Base-by-base conservation (phyloP, 2,888 invertebrate genomes). In the Antheraea yamamai region DNA sequence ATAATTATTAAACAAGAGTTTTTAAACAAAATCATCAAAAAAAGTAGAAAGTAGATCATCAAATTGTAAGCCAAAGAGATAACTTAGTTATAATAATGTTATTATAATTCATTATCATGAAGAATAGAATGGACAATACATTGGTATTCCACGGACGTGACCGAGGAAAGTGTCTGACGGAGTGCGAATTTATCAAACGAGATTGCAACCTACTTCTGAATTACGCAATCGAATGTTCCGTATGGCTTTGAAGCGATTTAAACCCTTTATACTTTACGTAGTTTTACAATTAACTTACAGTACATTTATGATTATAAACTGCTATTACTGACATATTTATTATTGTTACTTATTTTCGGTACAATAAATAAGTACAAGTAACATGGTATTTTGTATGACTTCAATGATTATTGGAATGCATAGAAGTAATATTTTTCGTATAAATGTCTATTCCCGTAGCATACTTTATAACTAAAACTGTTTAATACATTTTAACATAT, bases 141-240 rank as follows among this genome's bases (percentile, higher is more conserved):
- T 73, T 78, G 79, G 79, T 84, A 80, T 77, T 80, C 75, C 71
- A 77, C 76, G 77, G 79, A 85, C 87, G 85, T 91, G 91, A 92
- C 86, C 83, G 81, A 88, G 82, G 92, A 93, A 93, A 92, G 93
- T 91, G 84, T 85, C 82, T 81, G 82, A 79, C 76, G 77, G 78
- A 82, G 83, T 82, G 86, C 84, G 81, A 85, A 88, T 87, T 86
- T 85, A 89, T 89, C 86, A 88, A 86, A 82, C 47, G 58, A 35
- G 52, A 72, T 72, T 61, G 55, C 68, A 73, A 73, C 75, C 73
- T 75, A 70, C 72, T 58, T 47, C 81, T 78, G 76, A 75, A 75
- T 81, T 82, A 79, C 81, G 78, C 77, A 81, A 81, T 51, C 51
- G 30, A 47, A 61, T 58, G 55, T 71, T 23, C 30, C 61, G 61